A percentile compares a stretch with the other conserved stretches of the same genome.
These are phyloP conservation scores for Entomobrya multifasciata DNA, from an alignment of 2,888 invertebrate species.

Conservation along the genomic window DNA sequence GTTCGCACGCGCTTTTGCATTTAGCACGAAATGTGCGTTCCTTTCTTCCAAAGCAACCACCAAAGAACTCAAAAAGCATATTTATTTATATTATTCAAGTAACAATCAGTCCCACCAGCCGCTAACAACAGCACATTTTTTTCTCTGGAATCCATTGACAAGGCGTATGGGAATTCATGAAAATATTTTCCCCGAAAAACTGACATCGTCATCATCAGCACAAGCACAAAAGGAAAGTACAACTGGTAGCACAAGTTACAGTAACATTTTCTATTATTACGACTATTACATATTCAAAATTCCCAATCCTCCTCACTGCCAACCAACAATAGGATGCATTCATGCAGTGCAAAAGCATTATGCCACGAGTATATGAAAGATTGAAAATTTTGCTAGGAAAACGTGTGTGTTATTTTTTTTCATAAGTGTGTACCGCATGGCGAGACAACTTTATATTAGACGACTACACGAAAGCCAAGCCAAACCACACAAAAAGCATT, in stretches of 20 bases:
- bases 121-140: slow-evolving; percentile 3
- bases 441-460: slow-evolving; percentile 40
- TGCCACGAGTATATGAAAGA: background rate
- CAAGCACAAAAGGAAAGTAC: slow-evolving; percentile 15
- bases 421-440: slow-evolving; percentile 38
- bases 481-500: slow-evolving; percentile 24
- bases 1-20: no score
- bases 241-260: background rate
- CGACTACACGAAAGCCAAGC: background rate
- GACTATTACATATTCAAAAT: slow-evolving; percentile 33
- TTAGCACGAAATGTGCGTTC: no score
- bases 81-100: no score
- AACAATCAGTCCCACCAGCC: background rate
- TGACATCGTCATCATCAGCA: slow-evolving; percentile 36
- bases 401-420: background rate
- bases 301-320: no score
- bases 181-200: slow-evolving; percentile 47
- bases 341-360: background rate
- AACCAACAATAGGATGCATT: slow-evolving; percentile 11
- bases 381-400: background rate
- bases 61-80: no score
- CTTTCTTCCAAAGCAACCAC: no score
- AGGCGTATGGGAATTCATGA: slow-evolving; percentile 57
- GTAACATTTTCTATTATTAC: slow-evolving; percentile 39
- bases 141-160: slow-evolving; percentile 26